Evolutionary conservation across 2,113 vertebrate genomes (phyloP).

Genomic region (Psittacara wagleri): DNA sequence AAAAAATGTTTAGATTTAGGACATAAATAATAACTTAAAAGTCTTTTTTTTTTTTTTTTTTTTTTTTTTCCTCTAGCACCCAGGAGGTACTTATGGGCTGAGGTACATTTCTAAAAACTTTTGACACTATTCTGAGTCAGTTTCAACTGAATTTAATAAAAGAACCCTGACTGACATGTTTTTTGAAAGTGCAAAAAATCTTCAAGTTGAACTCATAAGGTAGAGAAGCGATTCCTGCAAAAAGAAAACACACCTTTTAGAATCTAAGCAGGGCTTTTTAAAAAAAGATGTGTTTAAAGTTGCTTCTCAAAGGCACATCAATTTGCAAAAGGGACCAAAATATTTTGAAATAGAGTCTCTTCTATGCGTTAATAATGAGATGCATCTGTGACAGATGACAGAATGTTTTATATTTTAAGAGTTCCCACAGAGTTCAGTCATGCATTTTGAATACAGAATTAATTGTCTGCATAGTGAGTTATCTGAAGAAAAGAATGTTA

Average conservation of each 20-base stretch:
- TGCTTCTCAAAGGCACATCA: background rate
- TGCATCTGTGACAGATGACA: background rate
- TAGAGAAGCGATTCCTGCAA: background rate
- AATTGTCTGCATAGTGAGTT: background rate
- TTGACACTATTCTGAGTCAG: background rate
- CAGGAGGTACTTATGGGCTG: background rate
- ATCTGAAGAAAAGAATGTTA: background rate
- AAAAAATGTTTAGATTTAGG: background rate
- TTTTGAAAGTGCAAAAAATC: background rate
- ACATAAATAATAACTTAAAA: background rate
- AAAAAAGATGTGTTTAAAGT: background rate
- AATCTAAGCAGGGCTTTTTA: background rate
- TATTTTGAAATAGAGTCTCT: background rate
- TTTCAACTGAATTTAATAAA: background rate
- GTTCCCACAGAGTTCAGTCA: background rate
- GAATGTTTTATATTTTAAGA: background rate
- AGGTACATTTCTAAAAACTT: background rate
- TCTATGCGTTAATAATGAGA: background rate
- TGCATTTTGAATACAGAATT: background rate
- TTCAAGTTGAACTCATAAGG: background rate
- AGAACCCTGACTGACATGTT: background rate
- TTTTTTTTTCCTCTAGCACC: background rate
- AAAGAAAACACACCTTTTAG: background rate
- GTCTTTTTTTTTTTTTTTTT: background rate
- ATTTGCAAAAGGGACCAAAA: background rate